A percentile compares a stretch with the other conserved stretches of the same genome.
phyloP scores from a whole-genome alignment of 2,888 invertebrate genomes.

The Formica aserva region DNA sequence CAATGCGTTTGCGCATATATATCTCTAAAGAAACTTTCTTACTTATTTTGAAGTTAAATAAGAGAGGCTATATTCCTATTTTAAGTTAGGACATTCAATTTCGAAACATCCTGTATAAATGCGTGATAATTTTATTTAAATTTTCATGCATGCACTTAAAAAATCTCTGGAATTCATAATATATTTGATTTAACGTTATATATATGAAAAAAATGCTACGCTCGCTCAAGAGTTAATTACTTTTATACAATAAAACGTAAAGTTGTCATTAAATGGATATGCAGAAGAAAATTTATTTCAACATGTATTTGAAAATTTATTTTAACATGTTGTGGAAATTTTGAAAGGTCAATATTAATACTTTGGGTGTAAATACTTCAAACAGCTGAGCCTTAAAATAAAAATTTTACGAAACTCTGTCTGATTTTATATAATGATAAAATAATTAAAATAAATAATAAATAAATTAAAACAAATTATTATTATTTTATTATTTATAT shows the following conservation, averaged over 20 bases:
- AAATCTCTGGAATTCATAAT: neutral
- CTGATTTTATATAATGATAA: neutral
- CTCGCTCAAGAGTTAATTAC: slow-evolving; percentile 8
- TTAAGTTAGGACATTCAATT: neutral
- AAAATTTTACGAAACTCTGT: neutral
- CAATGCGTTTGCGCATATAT: neutral
- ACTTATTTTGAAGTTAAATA: neutral
- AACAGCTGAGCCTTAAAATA: neutral
- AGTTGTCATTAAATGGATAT: neutral
- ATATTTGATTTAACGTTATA: slow-evolving; percentile 22
- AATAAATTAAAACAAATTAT: neutral
- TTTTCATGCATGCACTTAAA: neutral
- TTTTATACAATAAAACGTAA: neutral
- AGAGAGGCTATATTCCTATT: neutral
- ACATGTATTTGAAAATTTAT: neutral
- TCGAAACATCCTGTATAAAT: neutral
- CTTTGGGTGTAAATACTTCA: neutral
- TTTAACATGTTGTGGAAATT: neutral
- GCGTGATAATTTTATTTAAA: slow-evolving; percentile 29
- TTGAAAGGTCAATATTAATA: neutral
- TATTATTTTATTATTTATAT: neutral
- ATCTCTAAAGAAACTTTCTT: neutral
- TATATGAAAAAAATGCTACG: neutral
- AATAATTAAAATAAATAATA: neutral
- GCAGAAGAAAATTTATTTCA: slow-evolving; percentile 13